A percentile compares a stretch with the other conserved stretches of the same genome.
Evolutionary conservation across 2,113 vertebrate genomes (phyloP).

Genomic region (Sakesphorus luctuosus): DNA sequence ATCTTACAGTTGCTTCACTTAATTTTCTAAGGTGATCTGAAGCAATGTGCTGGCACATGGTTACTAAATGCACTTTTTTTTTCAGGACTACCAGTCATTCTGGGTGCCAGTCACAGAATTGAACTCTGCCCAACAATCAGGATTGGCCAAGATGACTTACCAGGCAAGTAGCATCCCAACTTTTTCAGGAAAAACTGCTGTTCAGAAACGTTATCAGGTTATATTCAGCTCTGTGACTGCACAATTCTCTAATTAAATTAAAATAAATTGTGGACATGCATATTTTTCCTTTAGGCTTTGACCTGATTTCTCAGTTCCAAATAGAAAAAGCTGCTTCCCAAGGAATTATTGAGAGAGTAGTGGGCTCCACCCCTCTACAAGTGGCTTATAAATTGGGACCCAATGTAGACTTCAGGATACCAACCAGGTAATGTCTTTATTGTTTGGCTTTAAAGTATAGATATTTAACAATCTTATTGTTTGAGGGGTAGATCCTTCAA

Average conservation of each 20-base stretch:
- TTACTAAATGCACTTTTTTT: slow-evolving; percentile 21
- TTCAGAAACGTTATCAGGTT: neutral
- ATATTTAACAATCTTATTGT: neutral
- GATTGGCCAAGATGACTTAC: slow-evolving; percentile 82
- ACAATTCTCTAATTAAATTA: neutral
- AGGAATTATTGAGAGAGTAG: slow-evolving; percentile 80
- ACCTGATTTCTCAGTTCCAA: slow-evolving; percentile 90
- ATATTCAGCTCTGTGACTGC: neutral
- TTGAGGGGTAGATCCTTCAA: neutral
- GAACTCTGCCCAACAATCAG: slow-evolving; percentile 81
- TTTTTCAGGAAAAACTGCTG: neutral
- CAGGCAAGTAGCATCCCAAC: slow-evolving; percentile 75
- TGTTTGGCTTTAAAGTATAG: neutral
- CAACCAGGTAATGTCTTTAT: slow-evolving; percentile 79
- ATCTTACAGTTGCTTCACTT: neutral
- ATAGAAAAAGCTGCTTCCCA: slow-evolving; percentile 86
- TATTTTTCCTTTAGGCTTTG: slow-evolving; percentile 79
- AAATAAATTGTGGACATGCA: neutral
- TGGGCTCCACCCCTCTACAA: slow-evolving; percentile 81
- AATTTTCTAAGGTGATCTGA: neutral
- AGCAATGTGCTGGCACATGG: neutral
- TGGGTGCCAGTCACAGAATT: slow-evolving; percentile 74
- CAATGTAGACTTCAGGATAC: slow-evolving; percentile 87
- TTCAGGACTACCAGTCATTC: slow-evolving; percentile 81
- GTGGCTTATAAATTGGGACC: slow-evolving; percentile 84